Evolutionary conservation across 2,888 invertebrate genomes (phyloP), one percentile per base, ranked within the genome.

Genomic region (Oligia strigilis): DNA sequence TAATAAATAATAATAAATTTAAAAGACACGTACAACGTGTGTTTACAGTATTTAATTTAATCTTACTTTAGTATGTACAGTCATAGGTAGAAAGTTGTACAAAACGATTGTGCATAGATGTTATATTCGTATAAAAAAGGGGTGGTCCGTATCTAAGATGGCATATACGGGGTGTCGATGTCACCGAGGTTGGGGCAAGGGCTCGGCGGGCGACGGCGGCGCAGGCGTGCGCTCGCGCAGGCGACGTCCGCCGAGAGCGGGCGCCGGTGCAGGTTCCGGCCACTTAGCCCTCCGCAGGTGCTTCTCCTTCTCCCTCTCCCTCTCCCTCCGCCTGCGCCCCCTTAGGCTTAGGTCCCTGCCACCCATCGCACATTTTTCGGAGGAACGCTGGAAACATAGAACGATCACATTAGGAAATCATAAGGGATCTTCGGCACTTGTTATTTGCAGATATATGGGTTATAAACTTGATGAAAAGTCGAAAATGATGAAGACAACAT

Each of bases 351-450:
- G 90, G 80, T 83, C 94, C 94, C 95, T 85, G 89, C 89, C 97
- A 96, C 95, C 97, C 97, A 93, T 98, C 98, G 96, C 98, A 98
- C 98, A 99, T 98, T 97, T 98, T 98, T 97, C 98, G 98, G 96
- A 99, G 98, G 98, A 99, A 99, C 97, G 98, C 98, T 98, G 97
- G 66, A 93, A 88, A 85, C 8, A 46, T 76, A 82, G 17, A 64
- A 75, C 0, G 72, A 23, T 73, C 36, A 23, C n/a, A 78, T 82
- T 72, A 81, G 72, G 66, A 80, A 58, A 49, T 72, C 23, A n/a
- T 67, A 79, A 69, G 4, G 52, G 11, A 71, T 69, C 52, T 19
- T 52, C 2, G 65, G 40, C 9, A 19, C 70, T 78, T 79, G 88
- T 89, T 86, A 90, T 83, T 82, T 83, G 85, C 81, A 77, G 75